Conservation (phyloP, 30 jellyfish, hydroid and myxozoan genomes). For the Hydractinia echinata region DNA sequence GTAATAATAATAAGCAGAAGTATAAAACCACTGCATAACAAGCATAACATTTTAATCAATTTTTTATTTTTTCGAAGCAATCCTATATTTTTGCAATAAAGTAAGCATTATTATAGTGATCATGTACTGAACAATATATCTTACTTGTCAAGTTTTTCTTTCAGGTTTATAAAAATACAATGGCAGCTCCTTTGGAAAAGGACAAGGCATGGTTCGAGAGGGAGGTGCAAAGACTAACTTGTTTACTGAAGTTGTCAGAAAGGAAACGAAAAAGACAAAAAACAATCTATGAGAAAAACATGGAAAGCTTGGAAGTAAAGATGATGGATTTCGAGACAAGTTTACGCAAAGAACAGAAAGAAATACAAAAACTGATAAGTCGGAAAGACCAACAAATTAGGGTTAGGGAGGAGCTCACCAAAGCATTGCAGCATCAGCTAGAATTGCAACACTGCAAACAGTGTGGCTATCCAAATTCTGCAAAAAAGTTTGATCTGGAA, state of each 20-base stretch:
- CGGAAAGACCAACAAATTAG: conserved; percentile 4
- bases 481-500: not conserved
- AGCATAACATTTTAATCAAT: too few relatives aligned
- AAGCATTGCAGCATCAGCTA: conserved; percentile 10
- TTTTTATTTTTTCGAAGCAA: too few relatives aligned
- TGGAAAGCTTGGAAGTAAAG: conserved; percentile 15
- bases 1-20: too few relatives aligned
- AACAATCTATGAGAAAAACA: conserved; percentile 18
- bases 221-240: conserved; percentile 12
- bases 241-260: not conserved
- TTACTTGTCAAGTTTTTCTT: too few relatives aligned
- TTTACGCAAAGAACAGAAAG: conserved; percentile 17
- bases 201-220: not conserved
- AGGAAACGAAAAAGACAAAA: not conserved
- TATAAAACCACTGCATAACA: too few relatives aligned
- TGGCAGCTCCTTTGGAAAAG: too few relatives aligned
- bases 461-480: not conserved
- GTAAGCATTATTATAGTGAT: too few relatives aligned
- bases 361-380: not conserved
- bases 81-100: too few relatives aligned
- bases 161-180: too few relatives aligned
- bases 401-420: conserved; percentile 4
- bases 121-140: too few relatives aligned
- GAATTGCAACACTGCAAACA: not conserved
- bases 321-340: conserved; percentile 11